Evolutionary conservation across 2,888 invertebrate genomes (phyloP).

Genomic region (Latrodectus hesperus): DNA sequence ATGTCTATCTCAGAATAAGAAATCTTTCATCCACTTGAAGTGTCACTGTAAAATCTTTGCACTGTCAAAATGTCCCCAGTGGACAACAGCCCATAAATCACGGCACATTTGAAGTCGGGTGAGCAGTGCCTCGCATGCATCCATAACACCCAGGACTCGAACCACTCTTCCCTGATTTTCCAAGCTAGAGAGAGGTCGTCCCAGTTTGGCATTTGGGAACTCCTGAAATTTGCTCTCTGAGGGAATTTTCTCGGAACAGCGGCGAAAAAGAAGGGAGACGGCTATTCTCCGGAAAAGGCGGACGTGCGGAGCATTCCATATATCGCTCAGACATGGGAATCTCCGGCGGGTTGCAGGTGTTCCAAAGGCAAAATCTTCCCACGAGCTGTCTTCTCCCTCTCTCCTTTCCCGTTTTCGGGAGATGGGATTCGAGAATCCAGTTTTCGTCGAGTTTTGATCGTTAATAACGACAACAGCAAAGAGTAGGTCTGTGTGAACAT

Average conservation of each 20-base stretch:
- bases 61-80: not conserved
- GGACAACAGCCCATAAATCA: not conserved
- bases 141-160: not conserved
- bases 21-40: not conserved
- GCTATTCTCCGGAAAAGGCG: not conserved
- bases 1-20: no score
- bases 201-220: not conserved
- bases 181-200: not conserved
- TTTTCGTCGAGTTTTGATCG: slow-evolving; percentile 21
- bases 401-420: not conserved
- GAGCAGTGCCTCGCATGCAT: not conserved
- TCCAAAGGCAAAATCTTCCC: slow-evolving; percentile 33
- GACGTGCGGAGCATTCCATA: not conserved
- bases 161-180: not conserved
- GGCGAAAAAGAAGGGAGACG: not conserved
- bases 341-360: slow-evolving; percentile 16
- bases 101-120: not conserved
- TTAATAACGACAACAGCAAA: slow-evolving; percentile 12
- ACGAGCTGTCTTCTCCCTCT: slow-evolving; percentile 34
- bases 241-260: not conserved
- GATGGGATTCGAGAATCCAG: not conserved
- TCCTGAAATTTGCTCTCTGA: slow-evolving; percentile 1
- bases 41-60: not conserved
- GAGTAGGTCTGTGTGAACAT: slow-evolving; percentile 3
- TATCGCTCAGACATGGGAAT: not conserved